Percentiles rank a stretch among this genome's conserved stretches.
These are phyloP conservation scores for Bugula neritina DNA, from an alignment of 2,888 invertebrate genomes.

Conservation along the genomic window DNA sequence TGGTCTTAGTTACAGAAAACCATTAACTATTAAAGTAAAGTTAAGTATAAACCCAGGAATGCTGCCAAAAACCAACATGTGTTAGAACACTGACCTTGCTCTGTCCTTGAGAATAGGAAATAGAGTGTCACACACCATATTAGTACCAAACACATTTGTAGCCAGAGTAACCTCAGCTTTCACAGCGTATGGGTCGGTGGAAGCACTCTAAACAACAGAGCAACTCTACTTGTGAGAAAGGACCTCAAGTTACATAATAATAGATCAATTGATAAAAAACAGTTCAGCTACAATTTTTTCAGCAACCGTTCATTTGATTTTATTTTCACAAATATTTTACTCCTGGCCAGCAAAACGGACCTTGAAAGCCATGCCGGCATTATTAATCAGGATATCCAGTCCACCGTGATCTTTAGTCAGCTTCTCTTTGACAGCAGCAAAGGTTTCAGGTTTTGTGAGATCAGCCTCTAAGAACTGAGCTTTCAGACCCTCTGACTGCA, in stretches of 20 bases:
- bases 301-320: no score
- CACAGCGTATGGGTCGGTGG: conserved; percentile 60
- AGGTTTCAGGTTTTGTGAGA: conserved; percentile 20
- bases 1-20: no score
- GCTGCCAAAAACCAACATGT: background rate
- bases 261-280: no score
- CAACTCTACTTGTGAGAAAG: background rate
- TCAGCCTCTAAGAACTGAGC: conserved; percentile 11
- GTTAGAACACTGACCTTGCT: conserved; percentile 56
- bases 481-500: background rate
- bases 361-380: conserved; percentile 47
- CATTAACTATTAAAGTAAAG: no score
- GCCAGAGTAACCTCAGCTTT: conserved; percentile 68
- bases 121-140: conserved; percentile 63
- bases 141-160: conserved; percentile 66
- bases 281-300: no score
- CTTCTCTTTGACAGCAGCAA: conserved; percentile 32
- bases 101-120: conserved; percentile 67
- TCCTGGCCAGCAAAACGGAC: conserved; percentile 30
- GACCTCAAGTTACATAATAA: background rate
- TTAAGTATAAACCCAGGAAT: background rate
- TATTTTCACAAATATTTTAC: background rate
- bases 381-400: conserved; percentile 46
- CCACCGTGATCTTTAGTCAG: conserved; percentile 40
- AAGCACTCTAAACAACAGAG: conserved; percentile 29